phyloP scores from a whole-genome alignment of 1,140 invertebrate genomes.

The Plutomurus gul region DNA sequence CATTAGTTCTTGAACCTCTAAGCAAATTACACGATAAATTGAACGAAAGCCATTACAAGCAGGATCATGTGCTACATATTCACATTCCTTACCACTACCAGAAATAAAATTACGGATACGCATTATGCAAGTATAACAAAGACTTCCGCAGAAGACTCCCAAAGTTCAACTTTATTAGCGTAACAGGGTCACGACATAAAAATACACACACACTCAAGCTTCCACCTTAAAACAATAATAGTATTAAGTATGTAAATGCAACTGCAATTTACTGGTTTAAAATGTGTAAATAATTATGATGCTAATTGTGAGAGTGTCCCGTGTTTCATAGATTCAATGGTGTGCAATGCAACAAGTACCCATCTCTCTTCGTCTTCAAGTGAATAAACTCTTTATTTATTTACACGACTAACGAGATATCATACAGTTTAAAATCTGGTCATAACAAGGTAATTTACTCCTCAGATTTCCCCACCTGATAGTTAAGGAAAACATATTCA shows the following conservation, averaged over 20 bases:
- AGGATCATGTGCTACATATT: too few relatives aligned
- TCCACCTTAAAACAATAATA: too few relatives aligned
- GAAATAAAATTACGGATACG: too few relatives aligned
- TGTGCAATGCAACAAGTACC: neutral
- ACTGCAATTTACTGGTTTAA: neutral
- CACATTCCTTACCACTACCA: too few relatives aligned
- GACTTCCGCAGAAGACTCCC: too few relatives aligned
- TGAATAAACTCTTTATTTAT: conserved; percentile 26
- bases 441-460: neutral
- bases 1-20: too few relatives aligned
- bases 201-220: too few relatives aligned
- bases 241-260: neutral
- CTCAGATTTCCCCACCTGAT: neutral
- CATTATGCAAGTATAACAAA: too few relatives aligned
- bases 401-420: neutral
- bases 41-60: too few relatives aligned
- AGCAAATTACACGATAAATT: too few relatives aligned
- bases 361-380: neutral
- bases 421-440: neutral
- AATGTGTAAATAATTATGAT: neutral
- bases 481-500: neutral
- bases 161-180: too few relatives aligned
- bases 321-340: neutral
- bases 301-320: conserved; percentile 25
- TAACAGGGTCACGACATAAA: too few relatives aligned